Evolutionary conservation across 2,797 vertebrate genomes (phyloP).

Genomic region (Melanotaenia maccullochi): DNA sequence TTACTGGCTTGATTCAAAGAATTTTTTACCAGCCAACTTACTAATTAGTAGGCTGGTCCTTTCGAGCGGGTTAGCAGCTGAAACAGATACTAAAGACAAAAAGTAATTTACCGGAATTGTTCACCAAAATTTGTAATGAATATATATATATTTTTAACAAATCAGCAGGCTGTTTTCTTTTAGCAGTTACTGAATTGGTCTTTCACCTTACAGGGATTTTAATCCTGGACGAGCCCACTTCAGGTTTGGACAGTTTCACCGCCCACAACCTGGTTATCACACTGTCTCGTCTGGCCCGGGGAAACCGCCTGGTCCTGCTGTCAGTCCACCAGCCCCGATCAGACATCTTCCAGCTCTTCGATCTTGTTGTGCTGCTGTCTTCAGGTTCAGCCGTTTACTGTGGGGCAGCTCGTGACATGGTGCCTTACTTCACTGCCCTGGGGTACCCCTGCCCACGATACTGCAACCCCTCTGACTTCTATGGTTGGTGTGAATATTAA

Average conservation of each 20-base stretch:
- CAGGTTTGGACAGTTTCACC: constrained; percentile 96
- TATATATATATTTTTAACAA: neutral
- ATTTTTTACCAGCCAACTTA: neutral
- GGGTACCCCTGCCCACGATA: constrained; percentile 93
- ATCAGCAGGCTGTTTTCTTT: neutral
- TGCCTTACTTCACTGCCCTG: constrained; percentile 90
- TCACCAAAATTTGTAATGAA: neutral
- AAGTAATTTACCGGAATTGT: neutral
- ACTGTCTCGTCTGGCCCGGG: constrained; percentile 91
- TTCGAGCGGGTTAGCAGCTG: neutral
- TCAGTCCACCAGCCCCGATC: constrained; percentile 96
- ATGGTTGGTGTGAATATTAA: constrained; percentile 82
- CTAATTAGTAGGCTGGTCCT: neutral
- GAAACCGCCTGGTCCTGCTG: constrained; percentile 93
- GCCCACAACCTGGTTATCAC: constrained; percentile 96
- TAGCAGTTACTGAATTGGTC: neutral
- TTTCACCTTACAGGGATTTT: constrained; percentile 87
- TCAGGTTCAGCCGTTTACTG: constrained; percentile 91
- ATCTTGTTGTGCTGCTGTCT: constrained; percentile 92
- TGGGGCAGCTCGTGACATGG: constrained; percentile 91
- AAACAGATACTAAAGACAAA: neutral
- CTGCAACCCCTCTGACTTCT: constrained; percentile 97
- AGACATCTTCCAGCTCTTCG: constrained; percentile 95
- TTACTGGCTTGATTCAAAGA: neutral
- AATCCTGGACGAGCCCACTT: constrained; percentile 95